Base-by-base conservation (phyloP, 2,797 vertebrate species). In the Morelia viridis region DNA sequence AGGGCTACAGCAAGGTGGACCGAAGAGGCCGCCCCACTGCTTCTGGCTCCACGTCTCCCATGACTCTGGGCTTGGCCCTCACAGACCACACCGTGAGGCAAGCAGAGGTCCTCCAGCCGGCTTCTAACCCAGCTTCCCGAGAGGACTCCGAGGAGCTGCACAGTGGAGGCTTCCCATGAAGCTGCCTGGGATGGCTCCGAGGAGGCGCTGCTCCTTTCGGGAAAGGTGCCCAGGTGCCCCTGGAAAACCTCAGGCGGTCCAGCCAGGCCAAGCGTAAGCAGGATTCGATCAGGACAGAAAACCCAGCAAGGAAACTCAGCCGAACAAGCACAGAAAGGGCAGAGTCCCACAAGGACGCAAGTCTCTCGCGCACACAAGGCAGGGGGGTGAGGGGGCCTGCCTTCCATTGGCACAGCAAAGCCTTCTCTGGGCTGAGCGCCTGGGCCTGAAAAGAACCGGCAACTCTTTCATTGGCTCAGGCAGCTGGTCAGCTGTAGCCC, bases 221-320 rank as follows among this genome's bases (percentile, higher is more conserved):
- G 91, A 94, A 95, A 94, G 35, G 87, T 94, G 92, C 61, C 58
- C 93, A 91, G 62, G 22, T 1, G 85, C 64, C n/a, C 8, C 92
- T 65, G 86, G 4, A 56, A 80, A 92, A 10, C n/a, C 6, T 61
- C 83, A 58, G 53, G 80, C 31, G 58, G 87, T 5, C 53, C 0
- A 0, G 4, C 12, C 22, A 3, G 17, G 2, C 60, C 89, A 90
- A 76, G 41, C 50, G 53, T 19, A 10, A 31, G 17, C 3, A 35
- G 31, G 28, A 56, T 31, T n/a, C 8, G 4, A 46, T 2, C 9
- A 6, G 15, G 65, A 8, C 28, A 57, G 64, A 53, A 53, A 8
- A 53, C 50, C 50, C 50, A 53, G 50, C 7, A 53, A 8, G 50
- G 8, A 53, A 53, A 8, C 50, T 5, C 50, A 8, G 50, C 50